These are phyloP conservation scores for Taenioides sp. DNA, from an alignment of 2,797 vertebrate species.

Conservation along the genomic window DNA sequence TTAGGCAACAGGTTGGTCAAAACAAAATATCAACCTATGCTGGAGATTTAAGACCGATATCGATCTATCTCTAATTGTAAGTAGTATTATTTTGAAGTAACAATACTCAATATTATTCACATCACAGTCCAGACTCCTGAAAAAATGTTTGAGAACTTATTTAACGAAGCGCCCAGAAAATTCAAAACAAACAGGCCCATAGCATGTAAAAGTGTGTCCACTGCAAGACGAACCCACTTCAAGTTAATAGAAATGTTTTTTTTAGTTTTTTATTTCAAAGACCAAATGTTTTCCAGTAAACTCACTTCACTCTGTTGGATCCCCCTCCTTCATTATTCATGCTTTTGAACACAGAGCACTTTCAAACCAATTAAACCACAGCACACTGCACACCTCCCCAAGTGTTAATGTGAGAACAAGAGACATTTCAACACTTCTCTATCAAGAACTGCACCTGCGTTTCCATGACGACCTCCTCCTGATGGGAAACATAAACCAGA, in stretches of 20 bases:
- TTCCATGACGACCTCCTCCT: slow-evolving; percentile 65
- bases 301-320: slow-evolving; percentile 8
- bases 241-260: not conserved
- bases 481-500: slow-evolving; percentile 33
- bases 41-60: too few species aligned
- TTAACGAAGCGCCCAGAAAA: slow-evolving; percentile 2
- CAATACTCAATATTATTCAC: not conserved
- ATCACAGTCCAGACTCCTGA: not conserved
- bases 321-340: slow-evolving; percentile 1
- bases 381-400: slow-evolving; percentile 26
- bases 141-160: not conserved
- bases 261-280: not conserved
- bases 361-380: slow-evolving; percentile 23
- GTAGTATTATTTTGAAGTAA: not conserved
- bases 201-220: not conserved
- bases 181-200: not conserved
- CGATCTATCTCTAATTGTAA: not conserved
- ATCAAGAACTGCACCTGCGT: slow-evolving; percentile 62
- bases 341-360: slow-evolving; percentile 3
- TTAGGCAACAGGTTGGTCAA: too few species aligned
- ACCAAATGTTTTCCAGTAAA: not conserved
- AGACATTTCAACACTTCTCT: slow-evolving; percentile 45
- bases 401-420: slow-evolving; percentile 43
- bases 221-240: not conserved
- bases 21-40: too few species aligned